These are phyloP conservation scores for Sphaerophoria rueppellii DNA, from an alignment of 2,888 invertebrate genomes.

Conservation along the genomic window DNA sequence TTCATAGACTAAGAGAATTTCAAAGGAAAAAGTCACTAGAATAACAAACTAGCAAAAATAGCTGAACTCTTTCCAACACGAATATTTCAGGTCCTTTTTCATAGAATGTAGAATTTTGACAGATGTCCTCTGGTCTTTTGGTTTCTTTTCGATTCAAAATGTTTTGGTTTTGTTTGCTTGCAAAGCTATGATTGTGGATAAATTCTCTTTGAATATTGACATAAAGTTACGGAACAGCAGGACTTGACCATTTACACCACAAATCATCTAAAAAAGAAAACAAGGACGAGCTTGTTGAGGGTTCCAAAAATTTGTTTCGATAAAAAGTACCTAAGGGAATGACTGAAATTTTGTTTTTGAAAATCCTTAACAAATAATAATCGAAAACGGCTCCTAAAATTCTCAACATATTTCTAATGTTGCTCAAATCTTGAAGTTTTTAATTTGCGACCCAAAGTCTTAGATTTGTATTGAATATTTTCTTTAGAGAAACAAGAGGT, in stretches of 20 bases:
- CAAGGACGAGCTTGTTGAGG: no score
- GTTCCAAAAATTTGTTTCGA: no score
- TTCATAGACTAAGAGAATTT: conserved; percentile 14
- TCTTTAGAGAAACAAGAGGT: no score
- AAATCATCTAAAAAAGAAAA: conserved; percentile 7
- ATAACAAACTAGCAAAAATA: conserved; percentile 31
- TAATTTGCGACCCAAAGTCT: no score
- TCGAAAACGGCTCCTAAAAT: no score
- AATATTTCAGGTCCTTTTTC: background rate
- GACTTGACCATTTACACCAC: conserved; percentile 46
- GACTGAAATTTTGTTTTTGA: no score
- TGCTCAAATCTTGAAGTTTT: no score
- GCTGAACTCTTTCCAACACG: conserved; percentile 43
- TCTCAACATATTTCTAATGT: no score
- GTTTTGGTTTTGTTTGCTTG: no score
- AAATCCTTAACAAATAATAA: no score
- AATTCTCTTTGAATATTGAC: background rate
- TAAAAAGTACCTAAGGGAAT: no score
- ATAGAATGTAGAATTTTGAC: background rate
- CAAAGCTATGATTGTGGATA: conserved; percentile 3
- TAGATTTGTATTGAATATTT: no score
- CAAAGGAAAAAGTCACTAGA: conserved; percentile 53
- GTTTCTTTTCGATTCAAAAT: background rate
- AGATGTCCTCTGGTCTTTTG: conserved; percentile 52
- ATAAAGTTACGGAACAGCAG: background rate